A percentile compares a stretch with the other conserved stretches of the same genome.
These are phyloP conservation scores for Orchestes rusci DNA, from an alignment of 2,888 invertebrate species.

Conservation along the genomic window DNA sequence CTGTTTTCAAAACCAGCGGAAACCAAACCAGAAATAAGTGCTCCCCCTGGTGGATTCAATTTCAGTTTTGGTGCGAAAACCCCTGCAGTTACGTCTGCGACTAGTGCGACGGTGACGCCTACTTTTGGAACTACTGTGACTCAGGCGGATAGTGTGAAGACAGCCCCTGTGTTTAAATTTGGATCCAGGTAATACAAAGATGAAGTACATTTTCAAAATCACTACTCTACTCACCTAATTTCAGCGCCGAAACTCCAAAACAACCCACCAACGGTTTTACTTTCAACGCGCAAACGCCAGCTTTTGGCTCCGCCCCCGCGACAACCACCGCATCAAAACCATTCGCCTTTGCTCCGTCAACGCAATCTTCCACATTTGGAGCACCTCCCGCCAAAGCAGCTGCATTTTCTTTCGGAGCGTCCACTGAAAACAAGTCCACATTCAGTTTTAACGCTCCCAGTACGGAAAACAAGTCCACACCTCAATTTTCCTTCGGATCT, in stretches of 20 bases:
- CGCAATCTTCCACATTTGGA: background rate
- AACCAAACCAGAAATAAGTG: slow-evolving; percentile 1
- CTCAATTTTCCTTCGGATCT: slow-evolving; percentile 3
- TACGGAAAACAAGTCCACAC: slow-evolving; percentile 4
- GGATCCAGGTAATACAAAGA: slow-evolving; percentile 15
- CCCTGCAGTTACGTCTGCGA: slow-evolving; percentile 3
- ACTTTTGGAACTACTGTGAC: slow-evolving; percentile 13
- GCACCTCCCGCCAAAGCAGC: background rate
- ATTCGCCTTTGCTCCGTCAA: background rate
- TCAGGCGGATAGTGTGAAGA: slow-evolving; percentile 9
- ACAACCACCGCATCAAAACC: background rate
- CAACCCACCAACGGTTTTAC: slow-evolving; percentile 18
- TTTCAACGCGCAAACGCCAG: slow-evolving; percentile 11
- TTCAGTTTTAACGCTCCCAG: slow-evolving; percentile 6
- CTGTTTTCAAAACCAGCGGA: slow-evolving; percentile 2
- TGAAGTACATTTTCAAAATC: no score
- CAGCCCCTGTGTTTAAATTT: slow-evolving; percentile 15
- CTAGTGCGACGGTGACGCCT: slow-evolving; percentile 12
- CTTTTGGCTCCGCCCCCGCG: background rate
- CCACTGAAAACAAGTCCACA: slow-evolving; percentile 3
- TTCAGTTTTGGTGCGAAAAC: slow-evolving; percentile 6
- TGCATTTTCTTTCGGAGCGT: no score
- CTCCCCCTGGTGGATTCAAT: slow-evolving; percentile 8
- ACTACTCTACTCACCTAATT: no score
- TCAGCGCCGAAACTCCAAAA: slow-evolving; percentile 12